Base-by-base conservation (phyloP, 1,140 invertebrate genomes). In the Muscidifurax raptorellus region DNA sequence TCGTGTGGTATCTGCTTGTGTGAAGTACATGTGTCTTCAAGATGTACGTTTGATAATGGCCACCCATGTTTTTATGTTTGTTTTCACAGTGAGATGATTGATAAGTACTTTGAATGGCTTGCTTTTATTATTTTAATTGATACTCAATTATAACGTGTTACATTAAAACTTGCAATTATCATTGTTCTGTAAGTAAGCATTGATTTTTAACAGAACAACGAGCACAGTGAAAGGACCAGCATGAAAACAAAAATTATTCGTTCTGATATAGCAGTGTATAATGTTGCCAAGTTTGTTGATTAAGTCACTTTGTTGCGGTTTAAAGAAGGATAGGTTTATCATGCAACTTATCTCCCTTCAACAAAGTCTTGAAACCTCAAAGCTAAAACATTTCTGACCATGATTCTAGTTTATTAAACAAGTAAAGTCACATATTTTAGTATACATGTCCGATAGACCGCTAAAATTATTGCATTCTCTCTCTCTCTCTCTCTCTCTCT, bases 391-490 rank as follows among this genome's bases (percentile, higher is more conserved):
- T 59, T 22, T 59, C 52, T 59, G n/a, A 59, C 18, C 18, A 7
- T 59, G 52, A n/a, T 22, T 59, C 52, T 7, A 4, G 18, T 59
- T 59, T 59, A n/a, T n/a, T 4, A 9, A 7, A 18, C 22, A n/a
- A 2, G 18, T 22, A 5, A 59, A 59, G 6, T 59, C 52, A 4
- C 44, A 4, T 47, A 13, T 47, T 40, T 9, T 9, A 40, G 36
- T 40, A 6, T 40, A n/a, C 52, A n/a, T 59, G 22, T 4, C 52
- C 52, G 52, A 59, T 72, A 72, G 67, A 15, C 22, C 79, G 25
- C 27, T n/a, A 10, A 25, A 69, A 80, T 71, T 52, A 59, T 59
- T 59, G 52, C 52, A n/a, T n/a, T n/a, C n/a, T n/a, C n/a, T n/a
- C n/a, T n/a, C n/a, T n/a, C n/a, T n/a, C n/a, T n/a, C n/a, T n/a